Evolutionary conservation across 2,113 vertebrate species (phyloP), one percentile per base, ranked within the genome.

Genomic region (Malurus melanocephalus): DNA sequence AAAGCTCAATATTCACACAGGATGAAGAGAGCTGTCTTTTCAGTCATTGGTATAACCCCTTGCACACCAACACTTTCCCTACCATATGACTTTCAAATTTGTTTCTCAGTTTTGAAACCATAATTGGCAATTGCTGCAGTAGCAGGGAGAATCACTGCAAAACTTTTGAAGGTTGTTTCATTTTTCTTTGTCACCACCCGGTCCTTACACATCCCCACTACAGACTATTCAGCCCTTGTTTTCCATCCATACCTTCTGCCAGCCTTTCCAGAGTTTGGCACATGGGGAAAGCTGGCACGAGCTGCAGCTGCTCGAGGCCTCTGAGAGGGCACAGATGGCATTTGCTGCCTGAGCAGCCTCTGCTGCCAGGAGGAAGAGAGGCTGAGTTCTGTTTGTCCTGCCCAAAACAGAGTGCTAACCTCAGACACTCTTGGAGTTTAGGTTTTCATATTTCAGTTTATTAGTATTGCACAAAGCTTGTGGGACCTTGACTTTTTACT

Each of bases 271-370:
- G 2, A 32, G 11, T 28, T 74, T 5, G 5, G 43, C n/a, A 67
- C 35, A 5, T 2, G 20, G 18, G 24, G 15, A 7, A 71, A 67
- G 51, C 9, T 2, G 1, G 28, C 33, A 62, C 16, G 71, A n/a
- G 40, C 17, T 59, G 43, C 48, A 74, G 24, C 28, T 43, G 53
- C 17, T 35, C 22, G 62, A 59, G 53, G 30, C 26, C 28, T 49
- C 20, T 62, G 61, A 19, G 8, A 10, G 18, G 26, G 6, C 1
- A 0, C 1, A 11, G 22, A 13, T 15, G 32, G 22, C 42, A 59
- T 74, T 35, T 78, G 16, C 56, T 89, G 17, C 52, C 61, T 28
- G n/a, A 38, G 10, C 35, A 81, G 30, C 17, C 48, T 45, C 43
- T 74, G 52, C 61, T 17, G 19, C 12, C 62, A 18, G 21, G 42